Base-by-base conservation (phyloP, 2,113 vertebrate genomes). In the Semicossyphus pulcher region DNA sequence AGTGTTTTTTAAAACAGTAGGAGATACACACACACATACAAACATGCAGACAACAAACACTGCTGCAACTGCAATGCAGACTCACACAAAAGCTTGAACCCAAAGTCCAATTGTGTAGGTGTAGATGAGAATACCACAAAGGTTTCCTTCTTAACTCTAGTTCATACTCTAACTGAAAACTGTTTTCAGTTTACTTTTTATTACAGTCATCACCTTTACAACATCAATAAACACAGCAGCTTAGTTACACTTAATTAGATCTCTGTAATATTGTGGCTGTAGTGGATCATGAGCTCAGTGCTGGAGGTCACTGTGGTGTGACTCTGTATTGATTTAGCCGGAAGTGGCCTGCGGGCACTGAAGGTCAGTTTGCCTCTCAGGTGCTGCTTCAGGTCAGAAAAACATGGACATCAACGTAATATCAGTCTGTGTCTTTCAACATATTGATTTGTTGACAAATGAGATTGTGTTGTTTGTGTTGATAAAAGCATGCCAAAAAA, bases 321-420 rank as follows among this genome's bases (percentile, higher is more conserved):
- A 56, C 62, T 36, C 31, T 3, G 44, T 75, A 76, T 78, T 80
- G 6, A 84, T 84, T 82, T 52, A 77, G 20, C 34, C 2, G 5
- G 1, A 41, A 9, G 51, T 78, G 6, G 14, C 49, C 20, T 72
- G 4, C 14, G 25, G 12, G 5, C 28, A 20, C 60, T 10, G 7
- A 34, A 66, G 75, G 81, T 58, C 29, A 23, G 18, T 53, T 16
- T 34, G 39, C 56, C 53, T 44, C 12, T 21, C 12, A 4, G 26
- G 26, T 25, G 2, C 5, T 23, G 11, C 7, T 37, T 58, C 5
- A 32, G 58, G 54, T 47, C 21, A 41, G 0, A 49, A 21, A n/a
- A 59, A n/a, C 11, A 8, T 7, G 12, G 12, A 58, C 31, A 23
- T 31, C 7, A 16, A 1, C 3, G 44, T 26, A 14, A 12, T 7